Base-by-base conservation (phyloP, 23 tunicate species). In the Trididemnum nubilum region DNA sequence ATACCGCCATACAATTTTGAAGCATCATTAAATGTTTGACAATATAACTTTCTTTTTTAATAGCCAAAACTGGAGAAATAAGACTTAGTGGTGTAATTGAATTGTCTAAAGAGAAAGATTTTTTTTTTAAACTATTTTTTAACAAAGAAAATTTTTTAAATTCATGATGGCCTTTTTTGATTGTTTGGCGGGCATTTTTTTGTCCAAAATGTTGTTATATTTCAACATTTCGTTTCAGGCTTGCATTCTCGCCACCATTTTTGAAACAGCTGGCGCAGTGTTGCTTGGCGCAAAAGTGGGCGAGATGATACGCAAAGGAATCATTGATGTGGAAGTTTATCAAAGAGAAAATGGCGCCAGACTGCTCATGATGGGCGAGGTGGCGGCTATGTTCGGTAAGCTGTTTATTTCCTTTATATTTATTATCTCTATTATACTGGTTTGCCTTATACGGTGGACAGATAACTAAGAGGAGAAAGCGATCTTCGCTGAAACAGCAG, bases 231-330 rank as follows among this genome's bases (percentile, higher is more conserved):
- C 66, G 33, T 34, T 50, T 29, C 0, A 92, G 89, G 97, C 97
- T 21, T 92, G 97, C 51, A 83, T 92, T 34, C 84, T 92, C 12
- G 97, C 92, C 4, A 87, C 97, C 12, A 78, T 92, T 34, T 92
- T 92, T 71, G 97, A 92, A 66, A 92, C 97, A 36, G 85, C 83
- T 66, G 97, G 97, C 38, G 97, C 97, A 51, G 72, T 92, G 2
- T 64, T 92, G 59, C 79, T 92, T 29, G 97, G 97, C 39, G 97
- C 97, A 24, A 87, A 92, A 83, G 99, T 96, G 0, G 99, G 99
- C 22, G 84, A 85, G 50, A 96, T 97, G 21, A 96, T 96, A 34
- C 77, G 99, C 1, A 96, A 90, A 77, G 97, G 97, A 22, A 90
- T 96, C 22, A 78, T 95, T 51, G 94, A 95, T 75, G 85, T 95